Base-by-base conservation (phyloP, 2,888 invertebrate species). In the Tridacna gigas region DNA sequence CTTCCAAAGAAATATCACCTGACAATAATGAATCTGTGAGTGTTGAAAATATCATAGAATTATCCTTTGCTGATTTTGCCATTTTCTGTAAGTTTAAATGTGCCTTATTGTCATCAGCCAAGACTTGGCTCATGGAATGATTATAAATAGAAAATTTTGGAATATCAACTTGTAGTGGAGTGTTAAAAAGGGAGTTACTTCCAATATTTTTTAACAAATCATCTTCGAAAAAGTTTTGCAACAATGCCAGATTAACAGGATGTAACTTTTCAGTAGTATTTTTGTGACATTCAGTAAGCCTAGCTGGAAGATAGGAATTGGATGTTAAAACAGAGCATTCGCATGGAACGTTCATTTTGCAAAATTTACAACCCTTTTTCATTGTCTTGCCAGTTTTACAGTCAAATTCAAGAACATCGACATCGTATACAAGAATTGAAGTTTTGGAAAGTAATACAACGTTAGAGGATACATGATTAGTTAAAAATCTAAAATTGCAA, bases 201-300 rank as follows among this genome's bases (percentile, higher is more conserved):
- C n/a, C 26, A 28, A 82, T 75, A 26, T 13, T n/a, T 48, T 65
- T 11, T 0, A 77, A 22, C 3, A 13, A 3, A 28, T 11, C 51
- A 25, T 82, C 78, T 45, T 79, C 69, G 51, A 83, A 80, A 67
- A 78, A 84, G 67, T 80, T 63, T 71, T 84, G 80, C 12, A 83
- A 37, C 26, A 83, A 67, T n/a, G 79, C 83, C 0, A 83, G n/a
- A 63, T 83, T 80, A 4, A 80, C 78, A 2, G 84, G 84, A 47
- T 80, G 84, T 65, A 84, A 28, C 37, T 13, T 71, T 9, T 45
- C 74, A n/a, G 65, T 63, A 13, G 75, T 71, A n/a, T 77, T 74
- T 25, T 76, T 18, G 48, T 79, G 76, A 74, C 83, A 83, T 37
- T 63, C 18, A 1, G 79, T 28, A 18, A 83, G 18, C 65, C 77